A percentile compares a stretch with the other conserved stretches of the same genome.
These are phyloP conservation scores for Actinernus sp. DNA, from an alignment of 92 coral and sea anemone species.

Conservation along the genomic window DNA sequence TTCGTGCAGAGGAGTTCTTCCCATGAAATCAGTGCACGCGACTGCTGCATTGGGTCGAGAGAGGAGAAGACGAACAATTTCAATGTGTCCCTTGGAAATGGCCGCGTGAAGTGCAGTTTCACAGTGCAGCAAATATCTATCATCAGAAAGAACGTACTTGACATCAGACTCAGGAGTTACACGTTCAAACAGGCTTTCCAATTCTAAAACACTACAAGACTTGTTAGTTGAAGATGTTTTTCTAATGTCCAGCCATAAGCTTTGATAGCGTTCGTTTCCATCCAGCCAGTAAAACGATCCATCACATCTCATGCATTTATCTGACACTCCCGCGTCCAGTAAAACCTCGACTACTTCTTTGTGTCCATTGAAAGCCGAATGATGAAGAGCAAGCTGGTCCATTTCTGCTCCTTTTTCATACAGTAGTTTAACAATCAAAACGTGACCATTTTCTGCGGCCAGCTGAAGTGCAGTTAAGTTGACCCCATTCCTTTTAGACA, in stretches of 20 bases:
- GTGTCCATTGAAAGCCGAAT: conserved; percentile 66
- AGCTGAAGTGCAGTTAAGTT: conserved; percentile 51
- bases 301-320: conserved; percentile 62
- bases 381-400: conserved; percentile 74
- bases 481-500: conserved; percentile 12
- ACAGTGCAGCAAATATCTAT: conserved; percentile 39
- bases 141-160: conserved; percentile 35
- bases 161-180: no score
- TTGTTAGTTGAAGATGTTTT: background rate
- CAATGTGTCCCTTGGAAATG: conserved; percentile 22
- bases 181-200: no score
- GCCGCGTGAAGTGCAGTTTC: conserved; percentile 80
- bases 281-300: conserved; percentile 61
- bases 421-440: conserved; percentile 44
- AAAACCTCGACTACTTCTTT: conserved; percentile 43
- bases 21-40: conserved; percentile 54
- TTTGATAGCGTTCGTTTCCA: conserved; percentile 27
- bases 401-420: conserved; percentile 39
- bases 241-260: conserved; percentile 2
- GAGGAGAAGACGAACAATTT: conserved; percentile 41
- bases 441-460: conserved; percentile 67
- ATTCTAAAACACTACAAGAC: no score
- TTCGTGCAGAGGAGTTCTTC: conserved; percentile 67
- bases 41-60: conserved; percentile 10
- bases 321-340: conserved; percentile 25